Evolutionary conservation across 2,797 vertebrate genomes (phyloP), one percentile per base, ranked within the genome.

Genomic region (Sebastes alutus): DNA sequence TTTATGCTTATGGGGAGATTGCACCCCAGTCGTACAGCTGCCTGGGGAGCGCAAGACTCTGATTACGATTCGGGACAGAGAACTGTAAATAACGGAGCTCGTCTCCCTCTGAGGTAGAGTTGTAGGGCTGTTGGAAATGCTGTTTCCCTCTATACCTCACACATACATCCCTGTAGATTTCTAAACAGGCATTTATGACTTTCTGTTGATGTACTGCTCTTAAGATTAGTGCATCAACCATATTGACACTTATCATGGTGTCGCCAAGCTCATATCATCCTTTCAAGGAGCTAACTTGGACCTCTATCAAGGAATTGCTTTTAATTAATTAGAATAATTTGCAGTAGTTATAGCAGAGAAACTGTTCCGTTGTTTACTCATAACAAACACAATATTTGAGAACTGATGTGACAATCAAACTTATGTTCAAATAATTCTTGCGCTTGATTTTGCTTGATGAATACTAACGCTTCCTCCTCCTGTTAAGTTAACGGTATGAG

Each of bases 1-100:
- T 94, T 94, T 94, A 92, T 94, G 87, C 89, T 86, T 85, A 87
- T 84, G 63, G 83, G 82, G 87, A 93, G 93, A 95, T 96, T 95
- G 93, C 92, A 81, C 92, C 91, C 86, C 88, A 85, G 92, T 84
- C 71, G 85, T 88, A 38, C 90, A 78, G 88, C 84, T 89, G 81
- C 92, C 91, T 84, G 91, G 65, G 76, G 91, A 90, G 91, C 25
- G 83, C 86, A 90, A 94, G 89, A 86, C 91, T 92, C 88, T 95
- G 89, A 94, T 95, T 95, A 95, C 65, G 82, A 95, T 93, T 95
- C 88, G 75, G 92, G 93, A 92, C 84, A 72, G 87, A 88, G 85
- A 90, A 87, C 82, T 73, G 91, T 95, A 96, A 96, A 96, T 96
- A 93, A 94, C 71, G 58, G 72, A 70, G 80, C 90, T 77, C 75